Base-by-base conservation (phyloP, 64 coral and sea anemone genomes). In the Montipora sp. region DNA sequence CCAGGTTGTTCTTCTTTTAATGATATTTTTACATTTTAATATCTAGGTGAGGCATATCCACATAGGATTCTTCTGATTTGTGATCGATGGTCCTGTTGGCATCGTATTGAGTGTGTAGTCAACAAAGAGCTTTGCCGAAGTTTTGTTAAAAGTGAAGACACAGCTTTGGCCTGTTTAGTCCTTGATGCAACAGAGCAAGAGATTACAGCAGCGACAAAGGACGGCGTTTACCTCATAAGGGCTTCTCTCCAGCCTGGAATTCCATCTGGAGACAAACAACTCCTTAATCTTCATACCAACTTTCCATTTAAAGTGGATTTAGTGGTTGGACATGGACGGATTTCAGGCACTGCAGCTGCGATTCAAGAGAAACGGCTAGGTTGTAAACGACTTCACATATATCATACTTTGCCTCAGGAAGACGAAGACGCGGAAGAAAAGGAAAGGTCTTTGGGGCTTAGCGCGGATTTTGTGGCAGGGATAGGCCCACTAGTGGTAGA, bases 281-380 rank as follows among this genome's bases (percentile, higher is more conserved):
- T 95, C 13, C 72, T 93, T 5, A 47, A 45, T 21, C 59, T 80
- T 27, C 94, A 95, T 13, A 71, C 48, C 59, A 36, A 47, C 6
- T 80, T 95, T 70, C 89, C 89, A 14, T 95, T 95, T 69, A 36
- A 79, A 75, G 57, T 75, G 12, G 89, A 95, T 88, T 45, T 95
- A 20, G 83, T 95, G 4, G 59, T 95, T 80, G 93, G 93, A 8
- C 89, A 95, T 87, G 89, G 89, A 9, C 61, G 47, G 59, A 2
- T 88, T 18, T 87, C 94, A 5, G 94, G 94, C 27, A 63, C 89
- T 63, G 94, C 83, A 75, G 94, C 94, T 43, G 89, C 75, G 51
- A 53, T 80, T 36, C 78, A 87, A 70, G 88, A 83, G 27, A 46
- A 75, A 43, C 85, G 14, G 9, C 55, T 87, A 2, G 61, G 51